Percentiles rank a stretch among this genome's conserved stretches.
Conservation (phyloP, 2,797 vertebrate genomes). For the Clarias platycephalus region DNA sequence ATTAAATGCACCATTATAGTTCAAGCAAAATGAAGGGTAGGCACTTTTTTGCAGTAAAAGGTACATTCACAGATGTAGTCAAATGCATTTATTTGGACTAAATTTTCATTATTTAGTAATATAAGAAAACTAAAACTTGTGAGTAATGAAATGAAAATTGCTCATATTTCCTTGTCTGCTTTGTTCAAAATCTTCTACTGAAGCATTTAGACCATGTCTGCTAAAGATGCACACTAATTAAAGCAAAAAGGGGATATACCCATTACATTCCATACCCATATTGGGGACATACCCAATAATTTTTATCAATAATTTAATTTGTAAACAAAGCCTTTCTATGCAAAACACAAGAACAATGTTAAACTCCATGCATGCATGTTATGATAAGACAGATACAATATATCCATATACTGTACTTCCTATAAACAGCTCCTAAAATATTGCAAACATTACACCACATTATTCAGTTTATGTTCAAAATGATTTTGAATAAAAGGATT, state of each 20-base stretch:
- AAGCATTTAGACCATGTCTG: neutral
- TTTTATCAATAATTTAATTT: neutral
- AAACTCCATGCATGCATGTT: neutral
- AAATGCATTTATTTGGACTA: too few relatives aligned
- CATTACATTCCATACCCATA: neutral
- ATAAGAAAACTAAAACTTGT: neutral
- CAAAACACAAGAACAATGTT: neutral
- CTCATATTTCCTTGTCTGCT: neutral
- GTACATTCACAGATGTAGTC: neutral
- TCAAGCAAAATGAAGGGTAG: neutral
- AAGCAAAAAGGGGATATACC: neutral
- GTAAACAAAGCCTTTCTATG: neutral
- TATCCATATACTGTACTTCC: conserved; percentile 1
- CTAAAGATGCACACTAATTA: neutral
- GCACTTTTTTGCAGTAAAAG: neutral
- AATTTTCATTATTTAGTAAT: neutral
- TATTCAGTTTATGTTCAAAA: neutral
- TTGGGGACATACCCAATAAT: neutral
- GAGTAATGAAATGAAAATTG: too few relatives aligned
- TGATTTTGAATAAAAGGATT: conserved; percentile 19
- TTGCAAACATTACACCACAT: neutral
- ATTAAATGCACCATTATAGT: neutral
- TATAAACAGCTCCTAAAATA: conserved; percentile 15
- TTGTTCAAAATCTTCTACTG: neutral
- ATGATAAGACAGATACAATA: too few relatives aligned